Base-by-base conservation (phyloP, 2,113 vertebrate species). In the Macaca mulatta region DNA sequence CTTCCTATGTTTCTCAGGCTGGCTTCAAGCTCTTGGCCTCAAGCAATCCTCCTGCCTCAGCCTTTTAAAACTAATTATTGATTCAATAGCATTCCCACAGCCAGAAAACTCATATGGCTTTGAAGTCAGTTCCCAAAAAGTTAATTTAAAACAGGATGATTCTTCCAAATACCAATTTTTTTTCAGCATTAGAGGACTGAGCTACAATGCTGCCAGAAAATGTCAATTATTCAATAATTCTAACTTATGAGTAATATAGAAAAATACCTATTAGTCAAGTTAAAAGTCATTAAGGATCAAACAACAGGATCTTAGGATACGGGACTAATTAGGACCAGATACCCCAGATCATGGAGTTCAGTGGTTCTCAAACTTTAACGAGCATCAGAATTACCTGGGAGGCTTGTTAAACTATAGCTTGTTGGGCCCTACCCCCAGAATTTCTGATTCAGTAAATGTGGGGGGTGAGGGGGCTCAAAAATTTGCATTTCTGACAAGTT, bases 41-140 rank as follows among this genome's bases (percentile, higher is more conserved):
- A 6, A 64, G 61, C 0, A 2, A 64, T 30, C 61, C 61, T 64
- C 27, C 27, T 64, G 61, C 61, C 12, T 64, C 27, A 64, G 12
- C 61, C 61, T 64, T 14, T 32, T 64, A 64, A 32, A 96, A 97
- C 97, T 98, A 98, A 97, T 97, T 98, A 94, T 97, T 2, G 0
- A 82, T 96, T 97, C 95, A 93, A 79, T 92, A 97, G 80, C 75
- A 94, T 96, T 96, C n/a, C 95, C 81, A 72, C 22, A 89, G 78
- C 78, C 90, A 88, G 69, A 96, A 89, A 95, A 96, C 32, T 86
- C 50, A 43, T 95, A 91, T 93, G 93, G 84, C 89, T 98, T 98
- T 97, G 95, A 32, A 72, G 80, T 96, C 91, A 59, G 74, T 94
- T 98, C 96, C 93, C 84, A 74, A 86, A 97, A 85, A 22, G 32